Base-by-base conservation (phyloP, 1,140 invertebrate genomes). In the Chelonus insularis region DNA sequence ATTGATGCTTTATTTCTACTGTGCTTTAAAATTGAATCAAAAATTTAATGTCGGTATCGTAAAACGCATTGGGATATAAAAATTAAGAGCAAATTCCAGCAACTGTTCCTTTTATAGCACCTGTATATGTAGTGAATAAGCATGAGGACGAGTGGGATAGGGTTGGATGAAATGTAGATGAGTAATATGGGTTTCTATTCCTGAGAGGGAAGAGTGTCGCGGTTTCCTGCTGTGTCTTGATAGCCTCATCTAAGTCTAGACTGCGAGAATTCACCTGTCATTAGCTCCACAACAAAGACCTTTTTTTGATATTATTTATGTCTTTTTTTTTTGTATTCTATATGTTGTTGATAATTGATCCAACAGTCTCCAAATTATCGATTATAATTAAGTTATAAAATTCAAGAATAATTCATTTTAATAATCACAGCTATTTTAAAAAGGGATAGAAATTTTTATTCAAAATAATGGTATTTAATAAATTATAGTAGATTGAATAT, bases 141-240 rank as follows among this genome's bases (percentile, higher is more conserved):
- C 58, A 54, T 34, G 8, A 52, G 50, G 12, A 12, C 18, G 4
- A 50, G 14, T 43, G 16, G 18, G 12, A 16, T 16, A 43, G 18
- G 7, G 8, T 43, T 55, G 45, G 61, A 50, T 64, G 60, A 72
- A 72, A 66, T 63, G 63, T 63, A 69, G 64, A 67, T 68, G 68
- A 72, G 62, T 70, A 72, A 72, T 72, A 68, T 68, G 64, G 64
- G 62, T 68, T 62, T 63, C 57, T 37, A 50, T 57, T 47, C 55
- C 48, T 21, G 50, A 25, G 34, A 39, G 48, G 56, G 11, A 70
- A 74, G 75, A 72, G 73, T 76, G 75, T 77, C 75, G 70, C 75
- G 75, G 76, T 66, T 66, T 67, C 75, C 76, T 63, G 76, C 75
- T 78, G 76, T 43, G 76, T 66, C 62, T 68, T 75, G 74, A 75